Percentiles rank a stretch among this genome's conserved stretches.
phyloP scores from a whole-genome alignment of 2,113 vertebrate genomes.

The Cepphus grylle region DNA sequence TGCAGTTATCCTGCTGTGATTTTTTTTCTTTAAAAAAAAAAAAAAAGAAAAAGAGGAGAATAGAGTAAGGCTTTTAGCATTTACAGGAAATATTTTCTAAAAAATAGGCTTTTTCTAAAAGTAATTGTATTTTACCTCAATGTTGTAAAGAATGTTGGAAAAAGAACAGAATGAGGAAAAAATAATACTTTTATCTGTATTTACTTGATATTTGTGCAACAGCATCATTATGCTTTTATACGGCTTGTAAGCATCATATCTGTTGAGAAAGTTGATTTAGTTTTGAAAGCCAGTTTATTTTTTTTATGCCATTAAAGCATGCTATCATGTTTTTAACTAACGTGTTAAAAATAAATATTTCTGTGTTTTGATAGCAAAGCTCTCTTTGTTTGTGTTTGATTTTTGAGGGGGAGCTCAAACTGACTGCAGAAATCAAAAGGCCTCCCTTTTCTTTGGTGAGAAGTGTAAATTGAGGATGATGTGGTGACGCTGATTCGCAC shows the following conservation, averaged over 20 bases:
- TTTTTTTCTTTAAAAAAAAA: background rate
- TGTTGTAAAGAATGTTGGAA: background rate
- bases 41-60: background rate
- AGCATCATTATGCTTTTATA: background rate
- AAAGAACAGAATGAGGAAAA: background rate
- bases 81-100: background rate
- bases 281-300: slow-evolving; percentile 50
- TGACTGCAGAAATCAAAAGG: background rate
- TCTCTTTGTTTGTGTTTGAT: slow-evolving; percentile 13
- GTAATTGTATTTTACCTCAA: background rate
- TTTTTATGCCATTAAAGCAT: slow-evolving; percentile 21
- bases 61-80: background rate
- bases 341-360: slow-evolving; percentile 46
- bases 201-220: background rate
- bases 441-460: background rate
- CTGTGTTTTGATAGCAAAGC: slow-evolving; percentile 31
- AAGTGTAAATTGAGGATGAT: slow-evolving; percentile 29
- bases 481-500: background rate
- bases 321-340: slow-evolving; percentile 42
- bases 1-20: slow-evolving; percentile 66
- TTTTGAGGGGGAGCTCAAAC: background rate
- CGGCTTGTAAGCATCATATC: background rate
- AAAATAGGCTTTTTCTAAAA: background rate
- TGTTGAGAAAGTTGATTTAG: background rate
- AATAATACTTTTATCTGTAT: background rate